A percentile compares a stretch with the other conserved stretches of the same genome.
phyloP scores from a whole-genome alignment of 1,140 invertebrate species.

The Tetragnatha versicolor region DNA sequence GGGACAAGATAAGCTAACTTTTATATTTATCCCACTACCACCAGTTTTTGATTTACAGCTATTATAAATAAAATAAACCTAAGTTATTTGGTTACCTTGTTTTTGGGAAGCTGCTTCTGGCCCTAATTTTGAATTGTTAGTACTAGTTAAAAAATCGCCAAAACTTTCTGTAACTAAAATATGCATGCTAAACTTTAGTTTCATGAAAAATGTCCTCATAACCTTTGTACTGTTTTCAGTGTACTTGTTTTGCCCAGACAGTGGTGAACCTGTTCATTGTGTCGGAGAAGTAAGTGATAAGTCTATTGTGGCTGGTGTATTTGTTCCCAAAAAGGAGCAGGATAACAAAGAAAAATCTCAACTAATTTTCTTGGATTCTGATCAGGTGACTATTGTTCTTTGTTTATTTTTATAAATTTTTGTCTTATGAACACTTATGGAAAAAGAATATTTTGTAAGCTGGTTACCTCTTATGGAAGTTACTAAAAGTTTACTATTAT shows the following conservation, averaged over 20 bases:
- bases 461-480: neutral
- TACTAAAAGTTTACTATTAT: neutral
- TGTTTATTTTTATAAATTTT: neutral
- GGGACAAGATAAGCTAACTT: no score
- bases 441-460: neutral
- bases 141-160: neutral
- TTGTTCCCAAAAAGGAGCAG: slow-evolving; percentile 7
- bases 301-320: neutral
- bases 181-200: neutral
- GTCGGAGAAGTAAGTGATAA: neutral
- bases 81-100: neutral
- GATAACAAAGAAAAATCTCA: neutral
- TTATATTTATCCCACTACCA: no score
- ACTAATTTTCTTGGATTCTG: slow-evolving; percentile 25
- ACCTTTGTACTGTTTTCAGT: slow-evolving; percentile 4
- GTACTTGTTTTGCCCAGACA: slow-evolving; percentile 4
- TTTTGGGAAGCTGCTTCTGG: neutral
- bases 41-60: neutral
- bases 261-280: neutral
- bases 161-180: neutral
- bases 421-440: neutral
- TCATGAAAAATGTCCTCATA: neutral
- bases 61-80: neutral
- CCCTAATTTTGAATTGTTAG: neutral
- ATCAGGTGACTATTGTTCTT: slow-evolving; percentile 5